Percentiles rank a stretch among this genome's conserved stretches.
Evolutionary conservation across 2,113 vertebrate genomes (phyloP).

Genomic region (Coreoperca whiteheadi): DNA sequence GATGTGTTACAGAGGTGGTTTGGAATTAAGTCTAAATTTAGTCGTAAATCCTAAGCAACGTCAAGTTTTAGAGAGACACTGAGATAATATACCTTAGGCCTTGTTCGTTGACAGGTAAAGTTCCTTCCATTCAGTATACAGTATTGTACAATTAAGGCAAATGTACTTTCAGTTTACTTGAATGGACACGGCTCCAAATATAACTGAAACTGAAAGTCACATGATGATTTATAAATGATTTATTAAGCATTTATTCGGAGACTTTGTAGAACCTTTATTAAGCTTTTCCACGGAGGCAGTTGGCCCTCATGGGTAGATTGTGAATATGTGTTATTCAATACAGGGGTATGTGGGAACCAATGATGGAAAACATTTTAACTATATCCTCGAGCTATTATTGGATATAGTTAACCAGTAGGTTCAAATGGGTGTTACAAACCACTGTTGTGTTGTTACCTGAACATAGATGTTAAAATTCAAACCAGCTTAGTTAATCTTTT

Average conservation of each 20-base stretch:
- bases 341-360: not conserved
- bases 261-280: not conserved
- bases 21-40: constrained; percentile 64
- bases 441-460: constrained; percentile 2
- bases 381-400: constrained; percentile 26
- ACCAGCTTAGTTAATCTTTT: constrained; percentile 58
- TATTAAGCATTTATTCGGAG: not conserved
- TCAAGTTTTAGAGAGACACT: constrained; percentile 43
- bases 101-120: not conserved
- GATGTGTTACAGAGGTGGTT: constrained; percentile 67
- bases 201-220: constrained; percentile 3
- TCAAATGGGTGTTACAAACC: not conserved
- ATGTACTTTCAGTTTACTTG: constrained; percentile 24
- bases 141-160: constrained; percentile 13
- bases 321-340: constrained; percentile 30
- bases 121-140: not conserved
- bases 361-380: constrained; percentile 33
- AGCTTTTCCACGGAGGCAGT: not conserved
- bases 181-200: constrained; percentile 7
- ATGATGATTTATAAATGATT: not conserved
- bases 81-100: constrained; percentile 22
- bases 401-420: constrained; percentile 22
- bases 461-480: constrained; percentile 34
- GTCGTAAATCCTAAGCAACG: constrained; percentile 52
- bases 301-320: not conserved